Percentiles rank a stretch among this genome's conserved stretches.
Conservation (phyloP, 2,113 vertebrate genomes). For the Gambusia holbrooki region DNA sequence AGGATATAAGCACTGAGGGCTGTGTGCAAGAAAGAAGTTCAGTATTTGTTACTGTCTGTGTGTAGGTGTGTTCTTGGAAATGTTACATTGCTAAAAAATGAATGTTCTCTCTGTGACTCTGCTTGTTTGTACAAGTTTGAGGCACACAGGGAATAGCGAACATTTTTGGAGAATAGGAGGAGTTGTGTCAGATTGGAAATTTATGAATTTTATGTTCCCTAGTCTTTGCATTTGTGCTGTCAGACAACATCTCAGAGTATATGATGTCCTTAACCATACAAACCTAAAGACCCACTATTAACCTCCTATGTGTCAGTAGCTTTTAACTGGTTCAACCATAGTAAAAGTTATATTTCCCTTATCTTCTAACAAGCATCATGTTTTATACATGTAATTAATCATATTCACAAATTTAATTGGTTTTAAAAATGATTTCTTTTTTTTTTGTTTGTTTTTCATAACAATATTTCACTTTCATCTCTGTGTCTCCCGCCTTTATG, state of each 20-base stretch:
- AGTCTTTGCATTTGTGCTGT: conserved; percentile 31
- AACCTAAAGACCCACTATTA: conserved; percentile 31
- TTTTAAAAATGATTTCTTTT: neutral
- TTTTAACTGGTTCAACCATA: neutral
- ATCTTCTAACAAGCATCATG: too few relatives aligned
- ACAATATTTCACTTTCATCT: neutral
- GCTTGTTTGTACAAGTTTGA: conserved; percentile 31
- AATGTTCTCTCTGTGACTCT: conserved; percentile 18
- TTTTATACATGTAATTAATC: neutral
- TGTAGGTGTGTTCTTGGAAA: conserved; percentile 21
- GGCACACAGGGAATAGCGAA: conserved; percentile 11
- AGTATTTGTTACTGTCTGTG: conserved; percentile 14
- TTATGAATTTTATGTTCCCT: conserved; percentile 36
- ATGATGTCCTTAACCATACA: conserved; percentile 34
- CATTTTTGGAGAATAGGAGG: conserved; percentile 29
- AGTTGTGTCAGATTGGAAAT: conserved; percentile 48
- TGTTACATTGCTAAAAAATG: conserved; percentile 15
- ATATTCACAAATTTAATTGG: neutral
- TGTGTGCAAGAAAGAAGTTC: conserved; percentile 32
- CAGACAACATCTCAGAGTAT: conserved; percentile 39
- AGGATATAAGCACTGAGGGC: conserved; percentile 64
- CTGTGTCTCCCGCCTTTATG: neutral
- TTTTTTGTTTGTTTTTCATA: neutral
- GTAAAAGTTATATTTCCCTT: neutral
- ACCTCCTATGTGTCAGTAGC: conserved; percentile 2